These are phyloP conservation scores for Falcaria lacertinaria DNA, from an alignment of 2,888 invertebrate species.

Conservation along the genomic window DNA sequence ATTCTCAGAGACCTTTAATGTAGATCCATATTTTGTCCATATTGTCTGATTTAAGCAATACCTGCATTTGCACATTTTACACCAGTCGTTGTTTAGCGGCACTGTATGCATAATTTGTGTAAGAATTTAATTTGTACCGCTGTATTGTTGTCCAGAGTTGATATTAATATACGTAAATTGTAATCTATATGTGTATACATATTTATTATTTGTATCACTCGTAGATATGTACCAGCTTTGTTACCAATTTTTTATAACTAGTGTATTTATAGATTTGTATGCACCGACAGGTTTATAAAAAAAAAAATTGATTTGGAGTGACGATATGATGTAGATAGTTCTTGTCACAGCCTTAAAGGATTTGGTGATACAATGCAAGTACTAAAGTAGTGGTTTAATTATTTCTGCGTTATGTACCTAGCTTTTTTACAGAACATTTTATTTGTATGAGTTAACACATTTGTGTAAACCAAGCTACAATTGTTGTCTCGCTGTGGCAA, in stretches of 20 bases:
- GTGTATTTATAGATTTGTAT: slow-evolving; percentile 19
- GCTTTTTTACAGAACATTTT: slow-evolving; percentile 13
- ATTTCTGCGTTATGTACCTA: slow-evolving; percentile 11
- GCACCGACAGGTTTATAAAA: slow-evolving; percentile 19
- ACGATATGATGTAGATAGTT: slow-evolving; percentile 36
- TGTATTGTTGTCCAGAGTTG: not conserved
- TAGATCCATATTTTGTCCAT: too few species aligned
- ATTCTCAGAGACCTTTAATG: too few species aligned
- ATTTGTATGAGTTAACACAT: not conserved
- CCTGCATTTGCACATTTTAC: too few species aligned
- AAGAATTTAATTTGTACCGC: not conserved
- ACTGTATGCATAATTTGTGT: not conserved
- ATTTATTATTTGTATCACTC: slow-evolving; percentile 22
- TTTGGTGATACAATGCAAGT: not conserved
- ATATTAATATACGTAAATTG: slow-evolving; percentile 13
- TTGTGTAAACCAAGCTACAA: slow-evolving; percentile 19
- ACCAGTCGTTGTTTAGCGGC: not conserved
- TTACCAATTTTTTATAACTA: slow-evolving; percentile 24
- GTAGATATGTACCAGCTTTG: slow-evolving; percentile 14
- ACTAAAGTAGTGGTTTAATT: slow-evolving; percentile 4
- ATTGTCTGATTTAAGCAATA: too few species aligned
- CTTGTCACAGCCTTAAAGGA: slow-evolving; percentile 45
- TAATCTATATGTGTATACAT: slow-evolving; percentile 15
- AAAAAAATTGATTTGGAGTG: slow-evolving; percentile 31
- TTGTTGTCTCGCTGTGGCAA: slow-evolving; percentile 56